phyloP scores from a whole-genome alignment of 2,888 invertebrate species.

The Dasysyrphus albostriatus region DNA sequence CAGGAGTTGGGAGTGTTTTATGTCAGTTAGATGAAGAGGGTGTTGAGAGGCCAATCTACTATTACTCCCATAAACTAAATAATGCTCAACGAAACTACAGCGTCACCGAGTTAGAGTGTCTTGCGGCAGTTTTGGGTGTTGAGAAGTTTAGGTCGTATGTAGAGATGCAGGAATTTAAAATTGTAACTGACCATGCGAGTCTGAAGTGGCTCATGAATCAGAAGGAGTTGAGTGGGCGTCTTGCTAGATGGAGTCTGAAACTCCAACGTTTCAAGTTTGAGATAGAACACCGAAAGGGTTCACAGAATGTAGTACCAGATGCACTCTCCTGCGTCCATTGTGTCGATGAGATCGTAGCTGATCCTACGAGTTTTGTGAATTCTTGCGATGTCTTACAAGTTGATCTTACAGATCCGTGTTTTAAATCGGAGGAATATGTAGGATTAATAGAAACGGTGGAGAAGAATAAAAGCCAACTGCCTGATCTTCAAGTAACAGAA shows the following conservation, averaged over 20 bases:
- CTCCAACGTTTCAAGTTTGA: not conserved
- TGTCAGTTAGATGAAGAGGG: constrained; percentile 1
- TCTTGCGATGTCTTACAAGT: not conserved
- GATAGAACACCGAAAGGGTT: not conserved
- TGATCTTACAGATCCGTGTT: not conserved
- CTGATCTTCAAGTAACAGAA: not conserved
- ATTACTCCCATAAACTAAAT: not conserved
- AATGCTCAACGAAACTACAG: no score
- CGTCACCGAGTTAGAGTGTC: no score
- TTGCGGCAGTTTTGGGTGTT: no score
- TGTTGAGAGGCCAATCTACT: not conserved
- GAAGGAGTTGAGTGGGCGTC: no score
- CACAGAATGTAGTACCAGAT: not conserved
- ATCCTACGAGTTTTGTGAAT: not conserved
- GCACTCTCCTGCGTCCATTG: not conserved
- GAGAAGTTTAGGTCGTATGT: no score
- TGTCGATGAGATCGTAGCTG: not conserved
- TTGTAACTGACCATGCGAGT: no score
- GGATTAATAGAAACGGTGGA: not conserved
- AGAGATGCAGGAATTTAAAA: no score
- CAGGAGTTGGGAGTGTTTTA: not conserved
- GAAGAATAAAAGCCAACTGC: not conserved
- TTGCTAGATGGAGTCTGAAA: not conserved
- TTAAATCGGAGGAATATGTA: not conserved
- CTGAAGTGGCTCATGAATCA: no score